Percentiles rank a stretch among this genome's conserved stretches.
Evolutionary conservation across 2,888 invertebrate species (phyloP).

Genomic region (Machimus rusticus): DNA sequence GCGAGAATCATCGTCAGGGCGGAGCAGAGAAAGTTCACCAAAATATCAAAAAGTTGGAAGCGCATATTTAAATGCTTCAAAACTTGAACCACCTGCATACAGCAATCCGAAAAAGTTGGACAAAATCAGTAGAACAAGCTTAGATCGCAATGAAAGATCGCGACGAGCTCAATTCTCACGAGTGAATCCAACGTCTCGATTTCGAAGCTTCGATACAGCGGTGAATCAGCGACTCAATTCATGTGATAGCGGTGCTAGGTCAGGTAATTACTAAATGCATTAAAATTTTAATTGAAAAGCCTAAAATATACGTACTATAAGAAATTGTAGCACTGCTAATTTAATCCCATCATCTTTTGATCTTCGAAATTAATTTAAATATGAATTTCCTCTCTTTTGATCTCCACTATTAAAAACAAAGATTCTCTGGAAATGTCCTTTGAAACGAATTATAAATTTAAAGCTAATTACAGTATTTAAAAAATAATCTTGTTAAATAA

Average conservation of each 20-base stretch:
- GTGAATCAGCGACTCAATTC: slow-evolving; percentile 62
- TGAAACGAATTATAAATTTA: too few relatives aligned
- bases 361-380: too few relatives aligned
- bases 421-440: too few relatives aligned
- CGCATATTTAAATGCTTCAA: slow-evolving; percentile 58
- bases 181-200: slow-evolving; percentile 63
- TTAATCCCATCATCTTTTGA: too few relatives aligned
- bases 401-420: too few relatives aligned
- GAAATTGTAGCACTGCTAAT: too few relatives aligned
- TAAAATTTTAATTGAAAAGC: not conserved
- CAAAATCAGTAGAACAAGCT: slow-evolving; percentile 51
- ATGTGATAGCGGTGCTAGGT: slow-evolving; percentile 64
- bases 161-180: slow-evolving; percentile 69
- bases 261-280: slow-evolving; percentile 55
- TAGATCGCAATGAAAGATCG: slow-evolving; percentile 61
- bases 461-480: too few relatives aligned
- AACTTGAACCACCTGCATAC: slow-evolving; percentile 53
- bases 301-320: too few relatives aligned
- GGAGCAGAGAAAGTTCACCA: slow-evolving; percentile 60
- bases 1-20: slow-evolving; percentile 56
- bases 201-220: slow-evolving; percentile 68
- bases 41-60: slow-evolving; percentile 58
- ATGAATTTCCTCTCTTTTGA: too few relatives aligned
- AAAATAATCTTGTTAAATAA: too few relatives aligned
- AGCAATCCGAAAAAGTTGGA: slow-evolving; percentile 55